A percentile compares a stretch with the other conserved stretches of the same genome.
These are phyloP conservation scores for Trachelipus rathkii DNA, from an alignment of 1,140 invertebrate genomes.

Conservation along the genomic window DNA sequence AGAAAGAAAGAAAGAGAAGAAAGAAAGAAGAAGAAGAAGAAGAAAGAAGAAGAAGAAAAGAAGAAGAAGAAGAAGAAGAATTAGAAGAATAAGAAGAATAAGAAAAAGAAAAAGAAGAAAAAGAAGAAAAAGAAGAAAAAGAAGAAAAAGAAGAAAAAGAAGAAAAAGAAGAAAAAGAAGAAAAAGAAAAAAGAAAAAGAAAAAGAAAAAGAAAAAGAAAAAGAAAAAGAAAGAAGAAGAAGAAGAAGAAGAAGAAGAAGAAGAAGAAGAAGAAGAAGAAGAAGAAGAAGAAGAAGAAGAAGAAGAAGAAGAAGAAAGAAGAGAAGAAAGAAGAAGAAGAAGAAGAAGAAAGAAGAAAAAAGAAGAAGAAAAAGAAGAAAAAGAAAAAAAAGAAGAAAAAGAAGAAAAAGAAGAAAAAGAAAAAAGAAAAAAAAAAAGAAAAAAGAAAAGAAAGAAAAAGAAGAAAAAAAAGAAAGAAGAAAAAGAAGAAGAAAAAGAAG, in stretches of 20 bases:
- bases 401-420: neutral
- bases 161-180: neutral
- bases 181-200: too few species aligned
- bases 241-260: neutral
- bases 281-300: conserved; percentile 19
- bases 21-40: conserved; percentile 13
- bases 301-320: neutral
- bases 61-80: neutral
- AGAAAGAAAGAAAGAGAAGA: conserved; percentile 22
- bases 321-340: conserved; percentile 1
- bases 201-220: conserved; percentile 6
- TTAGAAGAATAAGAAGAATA: too few species aligned
- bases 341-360: neutral
- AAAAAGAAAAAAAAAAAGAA: neutral
- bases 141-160: neutral
- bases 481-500: too few species aligned
- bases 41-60: neutral
- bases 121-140: neutral
- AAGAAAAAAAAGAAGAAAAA: neutral
- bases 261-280: neutral
- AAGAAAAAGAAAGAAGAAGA: conserved; percentile 4
- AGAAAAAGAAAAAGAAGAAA: too few species aligned
- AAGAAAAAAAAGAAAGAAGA: too few species aligned
- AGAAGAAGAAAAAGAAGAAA: too few species aligned
- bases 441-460: neutral